Evolutionary conservation across 2,888 invertebrate species (phyloP), one percentile per base, ranked within the genome.

Genomic region (Chymomyza amoena): DNA sequence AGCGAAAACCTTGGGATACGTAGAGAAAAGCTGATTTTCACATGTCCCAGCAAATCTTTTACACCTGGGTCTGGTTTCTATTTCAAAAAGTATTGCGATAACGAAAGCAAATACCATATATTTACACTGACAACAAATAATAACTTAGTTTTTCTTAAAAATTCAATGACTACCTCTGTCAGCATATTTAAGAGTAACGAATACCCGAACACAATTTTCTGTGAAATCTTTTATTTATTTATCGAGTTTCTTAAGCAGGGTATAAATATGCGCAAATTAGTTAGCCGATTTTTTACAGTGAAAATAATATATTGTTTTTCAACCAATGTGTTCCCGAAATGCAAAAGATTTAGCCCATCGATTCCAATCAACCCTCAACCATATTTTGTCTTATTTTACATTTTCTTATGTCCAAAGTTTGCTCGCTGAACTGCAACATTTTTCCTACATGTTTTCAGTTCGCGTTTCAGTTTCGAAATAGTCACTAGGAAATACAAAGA

Each of bases 371-470:
- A 13, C 39, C 39, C 39, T 45, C 2, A 45, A 13, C 13, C 13
- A 9, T 36, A 2, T 13, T 45, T 45, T 45, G 1, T 45, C 39
- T 45, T 45, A 2, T 13, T 45, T 45, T 45, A 20, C 65, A 65
- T 59, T 45, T 59, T 36, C 36, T 20, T 36, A 45, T 15, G 39
- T 45, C 13, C 39, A 45, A 36, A 36, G 36, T 36, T 36, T 36
- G 9, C 63, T 25, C 36, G 28, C 18, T 16, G 10, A 25, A 54
- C 20, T 18, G 51, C 13, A 13, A 32, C 56, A 32, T 36, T 64
- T 66, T 13, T 16, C 13, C 18, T 4, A 32, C 64, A 69, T 52
- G 70, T 64, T 66, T 76, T 77, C 66, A 77, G 73, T 77, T 68
- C 9, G 7, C 50, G 15, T 20, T 50, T 39, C 51, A 20, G 39